Base-by-base conservation (phyloP, 2,888 invertebrate species). In the Gryllus longicercus region DNA sequence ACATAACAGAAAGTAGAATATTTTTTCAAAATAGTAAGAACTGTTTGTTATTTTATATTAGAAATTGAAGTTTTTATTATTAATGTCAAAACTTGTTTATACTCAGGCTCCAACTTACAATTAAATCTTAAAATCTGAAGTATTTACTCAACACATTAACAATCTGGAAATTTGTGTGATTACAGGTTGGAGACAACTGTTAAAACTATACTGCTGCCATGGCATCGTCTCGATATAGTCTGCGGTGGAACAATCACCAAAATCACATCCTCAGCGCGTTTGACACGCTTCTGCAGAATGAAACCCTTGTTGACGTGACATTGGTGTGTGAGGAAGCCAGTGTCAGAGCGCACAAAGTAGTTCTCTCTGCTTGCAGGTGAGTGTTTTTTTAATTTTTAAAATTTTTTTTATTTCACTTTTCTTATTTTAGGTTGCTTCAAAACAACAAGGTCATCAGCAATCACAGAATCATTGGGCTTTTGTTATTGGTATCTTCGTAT, bases 171-270 rank as follows among this genome's bases (percentile, higher is more conserved):
- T 75, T 21, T 21, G 16, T 75, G 14, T 75, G 21, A 25, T 75
- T 75, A n/a, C 21, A 25, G 75, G 21, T 75, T 21, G 18, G 23
- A 75, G 75, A n/a, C 14, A 75, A 75, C 21, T 23, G 75, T 14
- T 75, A 51, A n/a, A 77, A 25, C 49, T 63, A 51, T 49, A 63
- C 76, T 23, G 79, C 51, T 74, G 77, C 76, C 25, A 86, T 88
- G 85, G 86, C 88, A 81, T 91, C 94, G 88, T 95, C 95, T 86
- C 95, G 96, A 88, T 96, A 96, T 89, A 96, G 95, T 86, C 91
- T 96, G 86, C 92, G 95, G 88, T 97, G 96, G 96, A 96, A 96
- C 90, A 96, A 96, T 89, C 96, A 96, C 90, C 95, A 95, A 87
- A 92, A 92, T 84, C 95, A 96, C 88, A 92, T 97, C 86, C 90